Percentiles rank a stretch among this genome's conserved stretches.
phyloP scores from a whole-genome alignment of 2,888 invertebrate genomes.

The Himalopsyche anomala region DNA sequence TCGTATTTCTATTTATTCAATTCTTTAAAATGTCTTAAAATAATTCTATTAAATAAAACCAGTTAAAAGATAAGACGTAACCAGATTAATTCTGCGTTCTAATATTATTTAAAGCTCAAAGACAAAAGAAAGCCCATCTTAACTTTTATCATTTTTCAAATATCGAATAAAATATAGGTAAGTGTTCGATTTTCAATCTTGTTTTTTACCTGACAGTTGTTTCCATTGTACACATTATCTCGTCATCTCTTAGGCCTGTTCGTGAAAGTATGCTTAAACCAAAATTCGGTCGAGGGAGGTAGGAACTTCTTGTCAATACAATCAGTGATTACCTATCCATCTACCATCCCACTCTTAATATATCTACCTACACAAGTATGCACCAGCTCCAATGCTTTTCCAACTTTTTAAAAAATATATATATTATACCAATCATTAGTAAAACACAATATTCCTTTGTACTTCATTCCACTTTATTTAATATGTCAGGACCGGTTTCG shows the following conservation, averaged over 20 bases:
- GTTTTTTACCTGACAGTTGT: background rate
- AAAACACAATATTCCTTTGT: too few relatives aligned
- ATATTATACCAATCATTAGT: too few relatives aligned
- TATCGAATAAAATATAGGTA: background rate
- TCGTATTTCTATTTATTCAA: background rate
- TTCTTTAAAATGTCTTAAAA: background rate
- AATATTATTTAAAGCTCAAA: too few relatives aligned
- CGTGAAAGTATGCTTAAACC: background rate
- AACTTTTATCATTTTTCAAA: too few relatives aligned
- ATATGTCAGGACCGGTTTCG: too few relatives aligned
- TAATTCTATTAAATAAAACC: background rate
- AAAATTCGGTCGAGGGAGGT: background rate
- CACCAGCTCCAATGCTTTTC: background rate
- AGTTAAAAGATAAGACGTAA: background rate
- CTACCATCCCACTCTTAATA: too few relatives aligned
- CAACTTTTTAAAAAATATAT: background rate
- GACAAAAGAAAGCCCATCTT: too few relatives aligned
- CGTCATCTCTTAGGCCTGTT: background rate
- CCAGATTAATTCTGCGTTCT: too few relatives aligned
- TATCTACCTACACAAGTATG: background rate
- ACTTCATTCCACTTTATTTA: too few relatives aligned
- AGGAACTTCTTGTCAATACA: background rate
- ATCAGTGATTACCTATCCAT: constrained; percentile 17
- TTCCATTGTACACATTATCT: background rate
- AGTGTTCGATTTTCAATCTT: background rate